Evolutionary conservation across 1,140 invertebrate species (phyloP).

Genomic region (Eubasilissa regina): DNA sequence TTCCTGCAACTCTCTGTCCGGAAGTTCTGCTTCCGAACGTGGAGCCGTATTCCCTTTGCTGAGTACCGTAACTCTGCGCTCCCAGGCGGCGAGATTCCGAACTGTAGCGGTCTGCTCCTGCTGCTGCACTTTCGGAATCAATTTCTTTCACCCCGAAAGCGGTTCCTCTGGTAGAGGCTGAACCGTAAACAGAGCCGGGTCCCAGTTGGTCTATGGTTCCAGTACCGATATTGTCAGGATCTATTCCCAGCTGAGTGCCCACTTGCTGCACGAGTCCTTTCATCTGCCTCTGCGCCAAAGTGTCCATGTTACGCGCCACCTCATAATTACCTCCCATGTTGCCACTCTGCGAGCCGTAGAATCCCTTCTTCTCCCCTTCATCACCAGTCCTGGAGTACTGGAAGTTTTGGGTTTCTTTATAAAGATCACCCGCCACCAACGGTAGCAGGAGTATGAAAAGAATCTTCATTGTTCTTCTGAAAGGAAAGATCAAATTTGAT

Average conservation of each 20-base stretch:
- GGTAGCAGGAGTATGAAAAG: slow-evolving; percentile 35
- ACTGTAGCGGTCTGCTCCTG: neutral
- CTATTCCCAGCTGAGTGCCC: slow-evolving; percentile 67
- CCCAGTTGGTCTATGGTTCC: slow-evolving; percentile 55
- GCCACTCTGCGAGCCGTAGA: slow-evolving; percentile 68
- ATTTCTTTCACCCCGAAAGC: slow-evolving; percentile 38
- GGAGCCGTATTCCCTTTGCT: slow-evolving; percentile 9
- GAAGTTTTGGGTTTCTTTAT: slow-evolving; percentile 70
- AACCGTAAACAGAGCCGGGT: slow-evolving; percentile 66
- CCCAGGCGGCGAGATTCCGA: neutral
- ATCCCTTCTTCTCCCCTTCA: slow-evolving; percentile 66
- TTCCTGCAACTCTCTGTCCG: slow-evolving; percentile 7
- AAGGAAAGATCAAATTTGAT: neutral
- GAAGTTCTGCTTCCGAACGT: slow-evolving; percentile 18
- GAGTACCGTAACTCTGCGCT: neutral
- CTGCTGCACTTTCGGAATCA: neutral
- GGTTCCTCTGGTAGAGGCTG: slow-evolving; percentile 67
- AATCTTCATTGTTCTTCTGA: slow-evolving; percentile 34
- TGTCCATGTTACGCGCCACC: slow-evolving; percentile 70
- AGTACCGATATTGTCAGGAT: slow-evolving; percentile 56
- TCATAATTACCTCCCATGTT: slow-evolving; percentile 72
- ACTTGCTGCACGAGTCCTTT: slow-evolving; percentile 65
- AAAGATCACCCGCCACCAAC: slow-evolving; percentile 66
- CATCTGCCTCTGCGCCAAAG: slow-evolving; percentile 68
- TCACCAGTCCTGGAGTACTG: slow-evolving; percentile 69